Base-by-base conservation (phyloP, 2,888 invertebrate species). In the Dorcus parallelipipedus region DNA sequence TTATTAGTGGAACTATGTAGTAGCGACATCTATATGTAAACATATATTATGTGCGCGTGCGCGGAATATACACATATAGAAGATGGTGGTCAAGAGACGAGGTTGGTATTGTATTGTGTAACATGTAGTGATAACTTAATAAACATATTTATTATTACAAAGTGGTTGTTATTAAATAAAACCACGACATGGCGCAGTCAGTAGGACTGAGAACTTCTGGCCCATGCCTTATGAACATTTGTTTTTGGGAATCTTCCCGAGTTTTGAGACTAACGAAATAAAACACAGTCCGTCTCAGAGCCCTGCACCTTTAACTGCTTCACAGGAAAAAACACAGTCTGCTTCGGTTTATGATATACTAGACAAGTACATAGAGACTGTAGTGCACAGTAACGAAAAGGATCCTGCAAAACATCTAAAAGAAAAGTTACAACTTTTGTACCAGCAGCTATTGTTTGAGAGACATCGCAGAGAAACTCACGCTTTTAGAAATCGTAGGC, bases 401-500 rank as follows among this genome's bases (percentile, higher is more conserved):
- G 74, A 73, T 33, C 52, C 67, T 48, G 50, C 65, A 8, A 68
- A 70, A 56, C 45, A 64, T 43, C 76, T 82, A 14, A 78, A 79
- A 71, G 85, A 91, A 67, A 92, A 93, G 76, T 82, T 93, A 53
- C 86, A 89, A 70, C 80, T 96, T 47, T 83, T 93, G 73, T 90
- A 92, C 76, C 88, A 92, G 75, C 94, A 94, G 78, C 81, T 97
- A 64, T 84, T 92, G 76, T 96, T 93, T 79, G 96, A 96, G 78
- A 84, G 93, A 61, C 92, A 95, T 80, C 86, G 94, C 42, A 84
- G 95, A 65, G 93, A 95, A 79, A 89, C 92, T 64, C 95, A 96
- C 77, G 95, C 95, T 17, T 90, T 92, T 76, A 84, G 95, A 67
- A 96, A 95, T 81, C 84, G 96, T 14, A 85, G 95, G 45, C 84